Percentiles rank a stretch among this genome's conserved stretches.
Evolutionary conservation across 2,113 vertebrate genomes (phyloP).

Genomic region (Monopterus albus): DNA sequence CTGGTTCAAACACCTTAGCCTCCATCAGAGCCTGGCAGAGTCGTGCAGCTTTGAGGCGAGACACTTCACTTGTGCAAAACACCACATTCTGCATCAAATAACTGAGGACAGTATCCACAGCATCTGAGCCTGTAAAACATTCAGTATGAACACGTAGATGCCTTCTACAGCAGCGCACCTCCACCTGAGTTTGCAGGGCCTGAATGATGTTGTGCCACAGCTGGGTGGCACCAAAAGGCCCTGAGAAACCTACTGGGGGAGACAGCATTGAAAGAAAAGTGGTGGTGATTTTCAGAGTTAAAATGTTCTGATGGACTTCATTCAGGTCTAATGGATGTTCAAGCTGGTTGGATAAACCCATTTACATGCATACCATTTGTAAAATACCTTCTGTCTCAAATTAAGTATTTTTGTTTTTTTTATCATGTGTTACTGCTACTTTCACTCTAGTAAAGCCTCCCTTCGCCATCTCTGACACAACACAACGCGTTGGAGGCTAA

Average conservation of each 20-base stretch:
- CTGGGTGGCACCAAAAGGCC: constrained; percentile 87
- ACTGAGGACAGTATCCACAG: constrained; percentile 87
- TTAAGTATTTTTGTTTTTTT: too few species aligned
- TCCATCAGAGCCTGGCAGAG: constrained; percentile 91
- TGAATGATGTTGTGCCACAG: constrained; percentile 88
- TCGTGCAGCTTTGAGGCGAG: constrained; percentile 83
- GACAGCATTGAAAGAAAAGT: background rate
- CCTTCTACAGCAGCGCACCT: constrained; percentile 82
- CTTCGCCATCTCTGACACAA: too few species aligned
- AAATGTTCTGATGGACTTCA: background rate
- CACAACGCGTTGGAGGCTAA: background rate
- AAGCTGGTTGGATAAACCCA: background rate
- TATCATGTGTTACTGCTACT: too few species aligned
- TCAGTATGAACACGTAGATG: constrained; percentile 81
- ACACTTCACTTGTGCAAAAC: constrained; percentile 86
- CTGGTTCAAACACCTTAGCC: constrained; percentile 86
- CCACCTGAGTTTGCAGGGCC: constrained; percentile 84
- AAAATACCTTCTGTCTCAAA: too few species aligned
- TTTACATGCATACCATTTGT: too few species aligned
- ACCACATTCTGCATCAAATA: constrained; percentile 89
- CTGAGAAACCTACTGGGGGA: constrained; percentile 70
- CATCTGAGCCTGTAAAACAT: constrained; percentile 86
- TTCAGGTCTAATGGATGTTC: too few species aligned
- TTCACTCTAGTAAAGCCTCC: too few species aligned
- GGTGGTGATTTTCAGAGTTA: background rate